phyloP scores from a whole-genome alignment of 1,140 invertebrate genomes.

The Pectinophora gossypiella region DNA sequence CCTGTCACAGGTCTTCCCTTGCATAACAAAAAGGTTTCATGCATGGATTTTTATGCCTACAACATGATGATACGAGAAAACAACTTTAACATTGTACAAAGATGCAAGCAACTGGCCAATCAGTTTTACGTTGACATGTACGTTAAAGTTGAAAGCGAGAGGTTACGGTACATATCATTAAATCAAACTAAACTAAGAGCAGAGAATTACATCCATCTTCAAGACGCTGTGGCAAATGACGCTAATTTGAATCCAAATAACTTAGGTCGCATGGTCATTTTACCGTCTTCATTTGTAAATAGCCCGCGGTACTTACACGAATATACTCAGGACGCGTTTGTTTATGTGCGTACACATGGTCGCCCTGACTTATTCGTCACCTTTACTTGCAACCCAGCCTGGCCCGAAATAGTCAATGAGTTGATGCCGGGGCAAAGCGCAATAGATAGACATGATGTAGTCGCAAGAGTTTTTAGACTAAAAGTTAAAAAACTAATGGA shows the following conservation, averaged over 20 bases:
- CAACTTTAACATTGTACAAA: constrained; percentile 23
- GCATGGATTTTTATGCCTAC: constrained; percentile 30
- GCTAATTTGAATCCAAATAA: constrained; percentile 30
- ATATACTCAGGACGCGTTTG: constrained; percentile 69
- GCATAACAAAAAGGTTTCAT: constrained; percentile 30
- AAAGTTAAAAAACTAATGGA: constrained; percentile 32
- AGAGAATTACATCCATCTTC: constrained; percentile 30
- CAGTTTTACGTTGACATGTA: constrained; percentile 35
- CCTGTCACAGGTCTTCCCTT: constrained; percentile 13
- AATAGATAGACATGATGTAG: constrained; percentile 32
- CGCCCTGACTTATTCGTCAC: constrained; percentile 33
- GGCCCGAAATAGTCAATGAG: constrained; percentile 26
- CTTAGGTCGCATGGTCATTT: constrained; percentile 48
- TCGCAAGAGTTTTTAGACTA: constrained; percentile 26
- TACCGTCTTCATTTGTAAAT: constrained; percentile 55
- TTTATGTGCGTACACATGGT: constrained; percentile 67
- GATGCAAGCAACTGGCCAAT: constrained; percentile 19
- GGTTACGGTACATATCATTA: constrained; percentile 23
- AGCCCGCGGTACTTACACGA: constrained; percentile 69
- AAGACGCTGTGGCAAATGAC: constrained; percentile 33
- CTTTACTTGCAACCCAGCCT: constrained; percentile 21
- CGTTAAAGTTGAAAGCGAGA: constrained; percentile 31
- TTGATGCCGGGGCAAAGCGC: constrained; percentile 35
- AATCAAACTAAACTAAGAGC: constrained; percentile 31
- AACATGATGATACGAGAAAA: constrained; percentile 26